Base-by-base conservation (phyloP, 2,888 invertebrate species). In the Temnothorax unifasciatus region DNA sequence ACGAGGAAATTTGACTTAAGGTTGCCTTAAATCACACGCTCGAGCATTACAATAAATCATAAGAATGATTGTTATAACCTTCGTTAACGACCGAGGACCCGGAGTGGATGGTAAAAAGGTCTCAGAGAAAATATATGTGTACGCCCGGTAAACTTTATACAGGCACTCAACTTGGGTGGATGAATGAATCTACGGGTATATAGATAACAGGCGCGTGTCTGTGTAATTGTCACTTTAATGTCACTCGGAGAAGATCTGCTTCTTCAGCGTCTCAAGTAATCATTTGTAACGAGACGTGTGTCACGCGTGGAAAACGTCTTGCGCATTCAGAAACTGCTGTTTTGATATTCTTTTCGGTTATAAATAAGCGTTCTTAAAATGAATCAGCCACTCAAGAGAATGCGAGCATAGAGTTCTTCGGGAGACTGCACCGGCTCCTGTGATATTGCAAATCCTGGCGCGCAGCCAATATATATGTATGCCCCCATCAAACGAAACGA, bases 361-460 rank as follows among this genome's bases (percentile, higher is more conserved):
- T 57, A 79, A 73, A 61, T 74, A 81, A 74, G 34, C 18, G 21
- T 13, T 25, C 74, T 81, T 73, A 59, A 81, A 81, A n/a, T 74
- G 44, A 18, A 81, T 34, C 75, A 29, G 38, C 21, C 59, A 21
- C 34, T 81, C n/a, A 73, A 44, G 34, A 29, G 41, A 57, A 38
- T 34, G n/a, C 21, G 52, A 15, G 15, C 25, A n/a, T 6, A 6
- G 21, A 66, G 57, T 57, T 52, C 64, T 84, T 59, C 29, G 52
- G 52, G 44, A 34, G 54, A 34, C 69, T 82, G 86, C 86, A 85
- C 59, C 38, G 66, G 25, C 59, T 54, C 38, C 38, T 71, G 47
- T 38, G 63, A 61, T 73, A 83, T 68, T 73, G 54, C 29, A 71
- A 61, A 50, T 54, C 34, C 64, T 83, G 87, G 66, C 75, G 38